phyloP scores from a whole-genome alignment of 2,113 vertebrate species.

The Sylvia atricapilla region DNA sequence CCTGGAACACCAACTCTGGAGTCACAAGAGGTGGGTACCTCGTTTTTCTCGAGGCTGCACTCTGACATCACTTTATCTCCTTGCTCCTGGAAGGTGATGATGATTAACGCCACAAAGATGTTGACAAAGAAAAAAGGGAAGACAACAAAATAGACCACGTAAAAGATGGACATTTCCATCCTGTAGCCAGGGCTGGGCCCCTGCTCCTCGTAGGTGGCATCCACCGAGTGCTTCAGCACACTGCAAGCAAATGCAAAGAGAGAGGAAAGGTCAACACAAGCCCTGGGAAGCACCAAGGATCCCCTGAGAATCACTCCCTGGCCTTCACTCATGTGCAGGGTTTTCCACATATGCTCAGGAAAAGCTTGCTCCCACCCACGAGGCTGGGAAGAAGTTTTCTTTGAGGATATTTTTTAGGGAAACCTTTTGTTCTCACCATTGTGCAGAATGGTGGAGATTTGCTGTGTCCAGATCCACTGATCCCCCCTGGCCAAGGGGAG shows the following conservation, averaged over 20 bases:
- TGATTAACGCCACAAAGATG: conserved; percentile 97
- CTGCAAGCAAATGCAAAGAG: conserved; percentile 70
- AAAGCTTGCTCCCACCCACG: background rate
- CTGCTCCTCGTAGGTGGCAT: conserved; percentile 92
- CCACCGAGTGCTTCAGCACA: conserved; percentile 94
- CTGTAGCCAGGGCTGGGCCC: conserved; percentile 93
- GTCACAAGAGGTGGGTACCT: conserved; percentile 73
- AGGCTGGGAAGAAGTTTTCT: background rate
- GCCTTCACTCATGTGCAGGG: background rate
- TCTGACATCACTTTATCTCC: conserved; percentile 96
- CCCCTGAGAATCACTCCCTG: background rate
- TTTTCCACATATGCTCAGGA: conserved; percentile 6
- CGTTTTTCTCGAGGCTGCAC: conserved; percentile 96
- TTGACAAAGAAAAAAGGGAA: conserved; percentile 99
- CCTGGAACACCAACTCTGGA: background rate
- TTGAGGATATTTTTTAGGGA: background rate
- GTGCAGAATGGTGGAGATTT: background rate
- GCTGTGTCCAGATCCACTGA: background rate
- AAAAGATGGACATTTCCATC: conserved; percentile 98
- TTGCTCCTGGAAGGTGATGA: conserved; percentile 99
- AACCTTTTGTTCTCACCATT: background rate
- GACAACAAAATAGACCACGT: conserved; percentile 97
- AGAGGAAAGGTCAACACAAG: background rate
- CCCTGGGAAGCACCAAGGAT: conserved; percentile 1
- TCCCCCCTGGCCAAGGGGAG: background rate